phyloP scores from a whole-genome alignment of 1,140 invertebrate species.

The Drosophila willistoni region DNA sequence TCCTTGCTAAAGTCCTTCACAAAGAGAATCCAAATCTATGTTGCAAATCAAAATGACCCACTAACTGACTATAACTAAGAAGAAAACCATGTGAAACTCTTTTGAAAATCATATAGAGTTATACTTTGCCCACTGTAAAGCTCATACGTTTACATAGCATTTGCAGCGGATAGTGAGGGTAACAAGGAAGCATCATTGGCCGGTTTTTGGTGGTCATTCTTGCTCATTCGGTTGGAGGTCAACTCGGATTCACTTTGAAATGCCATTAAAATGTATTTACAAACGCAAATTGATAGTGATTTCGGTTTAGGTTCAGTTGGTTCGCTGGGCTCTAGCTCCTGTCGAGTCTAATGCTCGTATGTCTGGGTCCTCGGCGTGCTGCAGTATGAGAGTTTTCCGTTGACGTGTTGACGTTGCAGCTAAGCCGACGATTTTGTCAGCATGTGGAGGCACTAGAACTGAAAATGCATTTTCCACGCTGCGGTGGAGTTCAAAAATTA shows the following conservation, averaged over 20 bases:
- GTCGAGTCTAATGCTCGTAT: not conserved
- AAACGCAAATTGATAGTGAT: constrained; percentile 81
- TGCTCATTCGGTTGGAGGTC: constrained; percentile 27
- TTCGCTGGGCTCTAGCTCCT: not conserved
- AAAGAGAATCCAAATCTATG: too few relatives aligned
- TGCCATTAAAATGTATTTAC: constrained; percentile 82
- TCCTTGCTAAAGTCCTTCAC: too few relatives aligned
- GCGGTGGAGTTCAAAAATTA: not conserved
- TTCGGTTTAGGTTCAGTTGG: constrained; percentile 39
- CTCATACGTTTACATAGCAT: too few relatives aligned
- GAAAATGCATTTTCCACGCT: not conserved
- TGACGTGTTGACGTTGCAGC: constrained; percentile 69
- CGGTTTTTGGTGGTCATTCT: not conserved
- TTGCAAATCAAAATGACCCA: too few relatives aligned
- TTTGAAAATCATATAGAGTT: too few relatives aligned
- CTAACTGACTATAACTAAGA: too few relatives aligned
- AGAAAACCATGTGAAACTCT: too few relatives aligned
- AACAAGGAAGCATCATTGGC: not conserved
- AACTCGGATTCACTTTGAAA: constrained; percentile 71
- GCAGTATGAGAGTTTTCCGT: not conserved
- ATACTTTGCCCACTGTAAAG: too few relatives aligned
- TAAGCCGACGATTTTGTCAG: constrained; percentile 61
- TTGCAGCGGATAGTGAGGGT: too few relatives aligned
- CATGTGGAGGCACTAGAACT: constrained; percentile 1
- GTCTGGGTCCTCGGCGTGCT: not conserved